Conservation (phyloP, 2,113 vertebrate species). For the Zosterops japonicus region DNA sequence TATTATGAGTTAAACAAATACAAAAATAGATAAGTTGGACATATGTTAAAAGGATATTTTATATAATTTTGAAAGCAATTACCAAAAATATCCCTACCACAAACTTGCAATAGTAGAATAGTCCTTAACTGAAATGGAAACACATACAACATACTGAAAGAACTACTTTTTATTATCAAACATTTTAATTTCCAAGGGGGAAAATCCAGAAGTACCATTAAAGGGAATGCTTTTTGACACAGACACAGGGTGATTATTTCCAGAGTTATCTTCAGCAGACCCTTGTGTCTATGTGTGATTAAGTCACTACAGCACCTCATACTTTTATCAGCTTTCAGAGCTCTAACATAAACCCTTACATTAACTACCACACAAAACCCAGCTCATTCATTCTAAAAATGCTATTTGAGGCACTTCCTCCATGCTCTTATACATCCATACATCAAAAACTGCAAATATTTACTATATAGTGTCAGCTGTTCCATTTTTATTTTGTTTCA, state of each 20-base stretch:
- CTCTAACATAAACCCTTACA: not conserved
- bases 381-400: not conserved
- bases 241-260: not conserved
- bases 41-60: not conserved
- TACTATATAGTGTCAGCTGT: not conserved
- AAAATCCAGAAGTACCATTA: not conserved
- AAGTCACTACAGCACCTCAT: conserved; percentile 33
- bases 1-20: not conserved
- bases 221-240: not conserved
- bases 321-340: conserved; percentile 18
- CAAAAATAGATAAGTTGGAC: not conserved
- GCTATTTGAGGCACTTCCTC: not conserved
- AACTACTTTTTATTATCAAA: not conserved
- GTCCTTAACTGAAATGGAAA: not conserved
- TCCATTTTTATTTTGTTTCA: not conserved
- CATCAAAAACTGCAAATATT: not conserved
- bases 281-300: not conserved
- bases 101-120: not conserved
- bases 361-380: not conserved
- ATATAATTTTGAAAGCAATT: not conserved
- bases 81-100: not conserved
- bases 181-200: not conserved
- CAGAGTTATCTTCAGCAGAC: not conserved
- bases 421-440: not conserved
- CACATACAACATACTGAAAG: not conserved